Evolutionary conservation across 2,113 vertebrate species (phyloP), one percentile per base, ranked within the genome.

Genomic region (Litocranius walleri): DNA sequence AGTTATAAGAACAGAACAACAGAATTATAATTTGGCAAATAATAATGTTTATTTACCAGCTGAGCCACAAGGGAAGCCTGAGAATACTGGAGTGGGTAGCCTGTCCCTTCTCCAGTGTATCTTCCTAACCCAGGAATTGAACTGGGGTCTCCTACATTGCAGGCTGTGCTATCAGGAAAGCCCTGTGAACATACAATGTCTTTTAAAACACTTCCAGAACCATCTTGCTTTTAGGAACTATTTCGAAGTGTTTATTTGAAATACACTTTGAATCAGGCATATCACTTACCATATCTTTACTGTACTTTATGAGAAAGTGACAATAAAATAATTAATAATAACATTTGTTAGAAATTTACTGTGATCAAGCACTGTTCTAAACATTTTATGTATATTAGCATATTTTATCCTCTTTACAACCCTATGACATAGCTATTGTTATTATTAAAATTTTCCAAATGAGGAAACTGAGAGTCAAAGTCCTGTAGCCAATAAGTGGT

Each of bases 221-320:
- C 25, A 88, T 81, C n/a, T 93, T 40, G 62, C 13, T 97, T 95
- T 92, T 45, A 74, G 88, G 94, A 94, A 90, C 10, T 30, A 54
- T 90, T 87, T 11, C 52, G 90, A 91, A 92, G 50, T 77, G 30
- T 30, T 45, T 30, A 36, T 50, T 83, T 86, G 59, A 85, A 94
- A 56, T 80, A 30, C 67, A 3, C 13, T 56, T 81, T 48, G n/a
- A 81, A 77, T 50, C 87, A 86, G n/a, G 54, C 17, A 74, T 57
- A 84, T 84, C 40, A 52, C 30, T 52, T 25, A 88, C 21, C 33
- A 15, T 27, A 84, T 94, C 14, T 23, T 88, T 36, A 71, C 36
- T 91, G 15, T 85, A 74, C 43, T 96, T 89, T 62, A 59, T 15
- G 86, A 50, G 21, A 81, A 50, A 90, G 30, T 29, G 74, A 87